Evolutionary conservation across 2,113 vertebrate genomes (phyloP).

Genomic region (Bothrops jararaca): DNA sequence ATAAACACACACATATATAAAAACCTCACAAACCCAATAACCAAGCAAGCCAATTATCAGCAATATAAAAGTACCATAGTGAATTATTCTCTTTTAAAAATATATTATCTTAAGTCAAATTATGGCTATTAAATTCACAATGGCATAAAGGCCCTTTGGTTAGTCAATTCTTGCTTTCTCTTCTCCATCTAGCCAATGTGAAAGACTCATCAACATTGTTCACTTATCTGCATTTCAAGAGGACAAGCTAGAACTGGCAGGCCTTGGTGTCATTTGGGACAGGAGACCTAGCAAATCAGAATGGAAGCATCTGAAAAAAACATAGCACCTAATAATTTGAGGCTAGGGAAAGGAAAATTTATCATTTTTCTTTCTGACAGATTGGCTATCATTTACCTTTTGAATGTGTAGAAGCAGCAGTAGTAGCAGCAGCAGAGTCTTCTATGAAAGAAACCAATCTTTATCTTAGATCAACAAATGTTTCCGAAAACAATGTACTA

Average conservation of each 20-base stretch:
- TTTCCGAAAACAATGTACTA: not conserved
- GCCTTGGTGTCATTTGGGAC: rapidly evolving
- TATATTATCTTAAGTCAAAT: rapidly evolving
- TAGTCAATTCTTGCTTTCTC: not conserved
- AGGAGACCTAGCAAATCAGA: slow-evolving; percentile 17
- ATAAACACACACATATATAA: not conserved
- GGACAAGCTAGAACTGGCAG: not conserved
- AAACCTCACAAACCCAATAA: not conserved
- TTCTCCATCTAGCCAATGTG: not conserved
- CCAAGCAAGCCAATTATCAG: slow-evolving; percentile 20
- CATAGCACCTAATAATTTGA: not conserved
- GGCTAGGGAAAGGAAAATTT: not conserved
- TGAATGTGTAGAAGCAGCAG: not conserved
- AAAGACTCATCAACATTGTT: not conserved
- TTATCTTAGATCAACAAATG: not conserved
- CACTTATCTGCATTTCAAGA: not conserved
- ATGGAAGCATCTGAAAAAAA: not conserved
- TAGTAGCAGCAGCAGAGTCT: not conserved
- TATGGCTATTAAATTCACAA: not conserved
- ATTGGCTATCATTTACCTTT: not conserved
- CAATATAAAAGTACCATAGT: not conserved
- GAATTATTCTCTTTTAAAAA: not conserved
- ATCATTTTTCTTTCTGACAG: not conserved
- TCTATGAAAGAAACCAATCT: not conserved
- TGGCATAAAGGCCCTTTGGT: not conserved